Base-by-base conservation (phyloP, 1,140 invertebrate species). In the Lutraria rhynchaena region DNA sequence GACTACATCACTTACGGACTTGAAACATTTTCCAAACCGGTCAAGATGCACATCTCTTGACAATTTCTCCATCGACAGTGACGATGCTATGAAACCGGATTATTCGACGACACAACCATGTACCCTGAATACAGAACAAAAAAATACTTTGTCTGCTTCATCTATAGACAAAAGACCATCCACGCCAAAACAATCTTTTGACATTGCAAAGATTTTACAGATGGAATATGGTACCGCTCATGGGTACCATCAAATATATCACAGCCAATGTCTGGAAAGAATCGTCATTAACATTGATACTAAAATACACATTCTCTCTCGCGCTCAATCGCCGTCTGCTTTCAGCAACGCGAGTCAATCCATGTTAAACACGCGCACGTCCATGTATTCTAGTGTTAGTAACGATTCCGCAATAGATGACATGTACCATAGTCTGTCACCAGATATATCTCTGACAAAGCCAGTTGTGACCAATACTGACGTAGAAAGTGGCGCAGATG, bases 241-340 rank as follows among this genome's bases (percentile, higher is more conserved):
- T 13, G 33, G 33, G n/a, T 74, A 74, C 24, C 70, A 74, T 29
- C 49, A 74, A 19, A 31, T 74, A 35, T 74, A 74, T 37, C 70
- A 74, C 35, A 17, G 3, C 53, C 27, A 19, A 22, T 74, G 70
- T 37, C 17, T 74, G 7, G 53, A 74, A 19, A 15, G 70, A 74
- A 74, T 74, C 3, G 19, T 74, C 2, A 41, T 9, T 22, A 29
- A 33, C 31, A 74, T 74, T 24, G 53, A 37, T 13, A 41, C 19
- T 22, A 55, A 37, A 41, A 9, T 7, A 13, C 49, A 74, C 19
- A n/a, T 41, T 5, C 29, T 22, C 4, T 7, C 31, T 7, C 17
- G n/a, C 9, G n/a, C 33, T 17, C 7, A 17, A 1, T n/a, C 60
- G 7, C 35, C 24, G 7, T 29, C 33, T 9, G 27, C 17, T 31